Evolutionary conservation across 2,113 vertebrate genomes (phyloP), one percentile per base, ranked within the genome.

Genomic region (Sinocyclocheilus grahami): DNA sequence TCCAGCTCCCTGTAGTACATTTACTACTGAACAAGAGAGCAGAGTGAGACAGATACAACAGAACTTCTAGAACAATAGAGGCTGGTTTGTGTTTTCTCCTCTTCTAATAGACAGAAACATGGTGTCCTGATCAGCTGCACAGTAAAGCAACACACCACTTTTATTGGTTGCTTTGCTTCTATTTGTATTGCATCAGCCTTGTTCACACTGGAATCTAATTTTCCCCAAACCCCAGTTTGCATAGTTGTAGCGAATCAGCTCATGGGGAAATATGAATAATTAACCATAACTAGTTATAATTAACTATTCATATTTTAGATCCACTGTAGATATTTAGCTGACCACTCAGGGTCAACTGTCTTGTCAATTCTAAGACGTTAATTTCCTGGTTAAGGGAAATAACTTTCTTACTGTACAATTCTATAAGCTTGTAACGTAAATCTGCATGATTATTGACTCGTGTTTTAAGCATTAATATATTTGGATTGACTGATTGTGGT

Each of bases 131-230:
- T 42, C 37, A 74, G 18, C 42, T n/a, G 69, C 69, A n/a, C 20
- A 12, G 27, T 8, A 37, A 71, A 71, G 67, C 67, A 71, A 71
- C 33, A 71, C 33, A n/a, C 6, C 6, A 9, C 13, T 76, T 76
- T 48, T 76, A 76, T 76, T n/a, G 37, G 12, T 76, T 76, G 42
- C 74, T 76, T 14, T 76, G n/a, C 16, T 76, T 27, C 42, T 51
- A 16, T 51, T 76, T 76, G 0, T 7, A 76, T 76, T 76, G 42
- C 74, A 76, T 76, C 74, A 76, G n/a, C 42, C n/a, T 46, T 3
- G 2, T 76, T 76, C 42, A 76, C n/a, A 48, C 42, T 75, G 11
- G 22, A 75, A 75, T 76, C 42, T 76, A 14, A 4, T 76, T 16
- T 42, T 51, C 6, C 22, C 12, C 39, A 0, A 74, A 75, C n/a